Conservation (phyloP, 37 sponge, comb jelly and placozoan species). For the Aplysina aerophoba region DNA sequence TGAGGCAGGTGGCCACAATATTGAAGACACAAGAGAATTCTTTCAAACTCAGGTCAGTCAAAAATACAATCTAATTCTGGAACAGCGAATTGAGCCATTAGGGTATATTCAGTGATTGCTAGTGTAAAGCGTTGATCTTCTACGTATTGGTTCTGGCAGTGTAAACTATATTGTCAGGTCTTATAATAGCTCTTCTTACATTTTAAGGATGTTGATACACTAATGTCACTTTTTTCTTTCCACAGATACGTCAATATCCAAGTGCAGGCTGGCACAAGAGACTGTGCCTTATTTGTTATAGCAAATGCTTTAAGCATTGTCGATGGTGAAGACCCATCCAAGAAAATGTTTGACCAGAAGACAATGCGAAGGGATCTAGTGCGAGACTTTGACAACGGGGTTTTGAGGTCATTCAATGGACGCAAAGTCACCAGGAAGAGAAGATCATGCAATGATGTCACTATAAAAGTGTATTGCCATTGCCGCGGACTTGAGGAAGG, state of each 20-base stretch:
- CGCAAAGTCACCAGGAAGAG: neutral
- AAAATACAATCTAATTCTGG: too few species aligned
- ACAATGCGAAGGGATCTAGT: neutral
- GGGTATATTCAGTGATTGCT: too few species aligned
- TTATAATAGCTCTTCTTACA: too few species aligned
- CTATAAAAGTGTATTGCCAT: neutral
- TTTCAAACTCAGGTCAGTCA: constrained; percentile 10
- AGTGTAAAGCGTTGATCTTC: too few species aligned
- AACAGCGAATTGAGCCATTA: too few species aligned
- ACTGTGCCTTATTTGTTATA: constrained; percentile 3
- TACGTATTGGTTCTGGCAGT: too few species aligned
- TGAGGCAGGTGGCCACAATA: neutral
- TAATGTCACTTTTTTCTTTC: too few species aligned
- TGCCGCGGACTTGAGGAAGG: neutral
- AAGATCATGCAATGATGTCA: neutral
- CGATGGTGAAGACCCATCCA: neutral
- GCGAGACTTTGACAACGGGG: neutral
- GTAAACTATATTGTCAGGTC: too few species aligned
- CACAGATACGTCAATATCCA: neutral
- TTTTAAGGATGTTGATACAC: too few species aligned
- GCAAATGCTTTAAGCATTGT: neutral
- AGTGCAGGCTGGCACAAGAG: neutral
- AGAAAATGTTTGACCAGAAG: neutral
- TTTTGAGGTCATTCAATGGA: neutral
- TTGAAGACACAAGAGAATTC: constrained; percentile 8